Evolutionary conservation across 2,113 vertebrate genomes (phyloP), one percentile per base, ranked within the genome.

Genomic region (Xyrauchen texanus): DNA sequence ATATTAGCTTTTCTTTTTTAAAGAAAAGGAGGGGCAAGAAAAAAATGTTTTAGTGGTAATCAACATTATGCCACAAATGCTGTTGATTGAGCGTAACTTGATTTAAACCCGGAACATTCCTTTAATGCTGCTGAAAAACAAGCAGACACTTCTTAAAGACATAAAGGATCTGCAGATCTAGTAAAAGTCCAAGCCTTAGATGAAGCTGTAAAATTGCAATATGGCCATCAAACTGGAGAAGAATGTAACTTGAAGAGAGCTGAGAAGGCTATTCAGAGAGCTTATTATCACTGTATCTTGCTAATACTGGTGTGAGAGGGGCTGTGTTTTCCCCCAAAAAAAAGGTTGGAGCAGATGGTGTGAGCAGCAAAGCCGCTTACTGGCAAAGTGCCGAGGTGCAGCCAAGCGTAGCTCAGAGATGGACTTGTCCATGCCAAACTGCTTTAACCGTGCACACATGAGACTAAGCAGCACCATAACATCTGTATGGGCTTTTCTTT

Each of bases 281-380:
- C 69, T 78, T 55, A 72, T 60, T 83, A 76, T 68, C 67, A 76
- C 52, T 34, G 6, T 65, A 68, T 76, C 80, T 60, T 84, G 89
- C 89, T 91, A 34, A 34, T 88, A 90, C 80, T 52, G 11, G 46
- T 16, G 13, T 10, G 57, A 77, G 21, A 77, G 72, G 47, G 57
- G 49, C 57, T 71, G 51, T 82, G 68, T 78, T 81, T 78, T 63
- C 75, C 76, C 80, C 86, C 85, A 86, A 82, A 85, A 84, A 87
- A 86, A 85, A 81, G 81, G 86, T 78, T 78, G 53, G 87, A 91
- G 83, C 90, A 92, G 91, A 92, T 91, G 91, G 91, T 85, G 76
- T 88, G 88, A 85, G 80, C 68, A 63, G 82, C 83, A 89, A 90
- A 91, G 89, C 90, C 84, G 89, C 89, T 91, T 89, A 90, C 80